These are phyloP conservation scores for Platerodrilus igneus DNA, from an alignment of 2,888 invertebrate species.

Conservation along the genomic window DNA sequence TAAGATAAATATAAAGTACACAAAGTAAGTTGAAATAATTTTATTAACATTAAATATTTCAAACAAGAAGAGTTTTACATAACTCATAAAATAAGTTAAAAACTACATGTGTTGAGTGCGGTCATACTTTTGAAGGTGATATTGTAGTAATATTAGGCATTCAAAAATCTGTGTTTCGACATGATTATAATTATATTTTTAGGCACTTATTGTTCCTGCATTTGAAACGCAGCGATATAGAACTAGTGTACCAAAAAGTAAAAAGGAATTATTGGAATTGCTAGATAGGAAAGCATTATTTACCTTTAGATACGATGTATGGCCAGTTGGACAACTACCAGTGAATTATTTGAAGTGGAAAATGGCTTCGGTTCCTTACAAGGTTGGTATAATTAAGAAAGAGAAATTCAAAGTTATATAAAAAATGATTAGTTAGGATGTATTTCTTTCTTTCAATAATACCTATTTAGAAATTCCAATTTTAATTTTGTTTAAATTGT, in stretches of 20 bases:
- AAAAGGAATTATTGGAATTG: conserved; percentile 69
- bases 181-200: conserved; percentile 21
- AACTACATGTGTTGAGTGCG: background rate
- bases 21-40: no score
- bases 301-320: conserved; percentile 82
- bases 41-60: no score
- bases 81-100: no score
- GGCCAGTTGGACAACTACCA: conserved; percentile 82
- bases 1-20: no score
- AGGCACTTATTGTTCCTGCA: conserved; percentile 79
- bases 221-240: conserved; percentile 87
- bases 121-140: background rate
- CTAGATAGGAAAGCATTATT: conserved; percentile 70
- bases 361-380: conserved; percentile 69
- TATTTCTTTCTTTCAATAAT: no score
- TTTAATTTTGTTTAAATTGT: conserved; percentile 7
- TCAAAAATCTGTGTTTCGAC: background rate
- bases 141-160: background rate
- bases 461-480: background rate
- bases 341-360: conserved; percentile 82
- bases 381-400: no score
- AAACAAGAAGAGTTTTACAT: no score
- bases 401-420: no score
- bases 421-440: no score
- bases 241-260: conserved; percentile 70